phyloP scores from a whole-genome alignment of 2,888 invertebrate genomes.

The Aleiodes testaceus region DNA sequence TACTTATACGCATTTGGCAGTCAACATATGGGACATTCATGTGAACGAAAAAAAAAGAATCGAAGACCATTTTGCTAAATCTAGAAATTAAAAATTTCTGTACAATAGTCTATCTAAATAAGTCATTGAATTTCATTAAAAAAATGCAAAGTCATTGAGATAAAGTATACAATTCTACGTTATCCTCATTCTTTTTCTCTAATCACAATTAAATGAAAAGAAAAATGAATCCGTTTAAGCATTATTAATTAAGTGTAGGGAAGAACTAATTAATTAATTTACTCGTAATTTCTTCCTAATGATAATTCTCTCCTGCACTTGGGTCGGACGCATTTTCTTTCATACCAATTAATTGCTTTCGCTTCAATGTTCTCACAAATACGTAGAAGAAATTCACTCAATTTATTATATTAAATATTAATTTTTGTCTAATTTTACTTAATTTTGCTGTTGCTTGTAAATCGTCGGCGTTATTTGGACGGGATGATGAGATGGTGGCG shows the following conservation, averaged over 20 bases:
- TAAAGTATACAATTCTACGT: slow-evolving; percentile 4
- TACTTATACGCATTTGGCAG: slow-evolving; percentile 52
- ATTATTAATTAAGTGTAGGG: slow-evolving; percentile 12
- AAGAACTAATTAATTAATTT: slow-evolving; percentile 28
- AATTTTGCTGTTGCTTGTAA: neutral
- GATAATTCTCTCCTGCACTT: slow-evolving; percentile 44
- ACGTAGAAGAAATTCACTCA: neutral
- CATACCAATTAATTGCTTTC: neutral
- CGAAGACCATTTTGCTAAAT: slow-evolving; percentile 4
- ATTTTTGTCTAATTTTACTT: slow-evolving; percentile 1
- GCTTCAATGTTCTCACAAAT: neutral
- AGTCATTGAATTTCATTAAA: neutral
- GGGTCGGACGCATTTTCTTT: slow-evolving; percentile 27
- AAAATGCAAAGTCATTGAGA: slow-evolving; percentile 14
- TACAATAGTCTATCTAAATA: slow-evolving; percentile 30
- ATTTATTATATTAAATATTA: slow-evolving; percentile 38
- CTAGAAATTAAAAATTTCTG: slow-evolving; percentile 24
- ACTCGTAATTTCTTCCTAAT: neutral
- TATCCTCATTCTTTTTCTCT: neutral
- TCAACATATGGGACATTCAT: slow-evolving; percentile 27
- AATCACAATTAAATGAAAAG: slow-evolving; percentile 18
- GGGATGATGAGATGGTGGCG: slow-evolving; percentile 63
- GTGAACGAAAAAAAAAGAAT: neutral
- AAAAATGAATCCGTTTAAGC: neutral
- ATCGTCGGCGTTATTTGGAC: slow-evolving; percentile 61